Evolutionary conservation across 1,140 invertebrate genomes (phyloP).

Genomic region (Orchestia grillus): DNA sequence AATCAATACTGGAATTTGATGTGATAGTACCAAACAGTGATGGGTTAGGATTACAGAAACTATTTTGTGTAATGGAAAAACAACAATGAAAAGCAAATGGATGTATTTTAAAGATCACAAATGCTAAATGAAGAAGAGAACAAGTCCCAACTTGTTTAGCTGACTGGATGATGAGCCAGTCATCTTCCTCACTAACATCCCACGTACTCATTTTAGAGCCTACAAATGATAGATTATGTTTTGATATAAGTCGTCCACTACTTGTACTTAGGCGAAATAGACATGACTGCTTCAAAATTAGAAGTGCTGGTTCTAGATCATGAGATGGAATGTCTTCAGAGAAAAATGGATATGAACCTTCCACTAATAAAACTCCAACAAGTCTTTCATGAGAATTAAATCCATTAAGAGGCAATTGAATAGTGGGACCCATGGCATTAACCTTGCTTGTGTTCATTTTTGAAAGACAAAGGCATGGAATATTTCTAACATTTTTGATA

Average conservation of each 20-base stretch:
- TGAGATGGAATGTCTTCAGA: conserved; percentile 12
- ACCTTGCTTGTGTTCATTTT: neutral
- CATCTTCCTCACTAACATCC: conserved; percentile 23
- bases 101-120: neutral
- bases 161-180: conserved; percentile 5
- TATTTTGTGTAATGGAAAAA: neutral
- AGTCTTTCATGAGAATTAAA: conserved; percentile 8
- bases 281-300: neutral
- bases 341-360: conserved; percentile 17
- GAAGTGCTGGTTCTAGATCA: neutral
- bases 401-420: neutral
- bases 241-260: neutral
- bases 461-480: neutral
- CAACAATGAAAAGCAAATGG: neutral
- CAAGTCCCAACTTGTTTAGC: neutral
- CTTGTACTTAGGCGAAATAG: neutral
- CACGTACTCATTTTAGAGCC: neutral
- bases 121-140: neutral
- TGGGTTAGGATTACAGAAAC: neutral
- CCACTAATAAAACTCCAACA: neutral
- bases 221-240: neutral
- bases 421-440: neutral
- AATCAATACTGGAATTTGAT: neutral
- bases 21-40: neutral
- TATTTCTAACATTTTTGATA: neutral